A percentile compares a stretch with the other conserved stretches of the same genome.
Evolutionary conservation across 2,888 invertebrate genomes (phyloP).

Genomic region (Phyllotreta striolata): DNA sequence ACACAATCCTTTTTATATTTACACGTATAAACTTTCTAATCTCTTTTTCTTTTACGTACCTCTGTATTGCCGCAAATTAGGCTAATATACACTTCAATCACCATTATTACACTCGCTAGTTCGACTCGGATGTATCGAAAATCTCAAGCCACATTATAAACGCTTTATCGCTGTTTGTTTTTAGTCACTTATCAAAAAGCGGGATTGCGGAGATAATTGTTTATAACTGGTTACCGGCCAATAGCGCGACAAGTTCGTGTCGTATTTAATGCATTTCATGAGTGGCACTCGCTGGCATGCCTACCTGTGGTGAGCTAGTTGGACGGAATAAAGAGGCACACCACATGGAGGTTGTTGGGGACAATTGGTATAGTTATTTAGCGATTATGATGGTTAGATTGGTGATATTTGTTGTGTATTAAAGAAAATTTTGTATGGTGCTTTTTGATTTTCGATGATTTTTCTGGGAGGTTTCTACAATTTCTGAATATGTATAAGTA

Average conservation of each 20-base stretch:
- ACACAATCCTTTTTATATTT: no score
- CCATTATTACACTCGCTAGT: slow-evolving; percentile 66
- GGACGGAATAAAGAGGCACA: neutral
- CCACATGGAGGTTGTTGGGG: no score
- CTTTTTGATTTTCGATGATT: no score
- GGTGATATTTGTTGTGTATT: no score
- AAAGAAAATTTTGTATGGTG: no score
- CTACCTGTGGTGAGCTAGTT: neutral
- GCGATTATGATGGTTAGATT: no score
- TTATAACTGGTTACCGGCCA: neutral
- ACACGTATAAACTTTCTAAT: slow-evolving; percentile 7
- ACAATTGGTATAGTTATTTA: no score
- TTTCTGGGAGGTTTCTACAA: no score
- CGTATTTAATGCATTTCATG: neutral
- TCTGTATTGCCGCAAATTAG: slow-evolving; percentile 94
- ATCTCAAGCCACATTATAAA: neutral
- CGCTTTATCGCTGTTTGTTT: slow-evolving; percentile 9
- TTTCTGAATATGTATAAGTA: no score
- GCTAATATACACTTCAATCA: slow-evolving; percentile 89
- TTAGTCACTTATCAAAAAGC: slow-evolving; percentile 10
- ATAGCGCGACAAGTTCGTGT: slow-evolving; percentile 7
- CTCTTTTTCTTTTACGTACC: slow-evolving; percentile 66
- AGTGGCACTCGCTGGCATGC: neutral
- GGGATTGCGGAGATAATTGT: slow-evolving; percentile 6
- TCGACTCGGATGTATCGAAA: neutral